Evolutionary conservation across 35 echinoderm and acorn worm genomes (phyloP).

Genomic region (Patiria miniata): DNA sequence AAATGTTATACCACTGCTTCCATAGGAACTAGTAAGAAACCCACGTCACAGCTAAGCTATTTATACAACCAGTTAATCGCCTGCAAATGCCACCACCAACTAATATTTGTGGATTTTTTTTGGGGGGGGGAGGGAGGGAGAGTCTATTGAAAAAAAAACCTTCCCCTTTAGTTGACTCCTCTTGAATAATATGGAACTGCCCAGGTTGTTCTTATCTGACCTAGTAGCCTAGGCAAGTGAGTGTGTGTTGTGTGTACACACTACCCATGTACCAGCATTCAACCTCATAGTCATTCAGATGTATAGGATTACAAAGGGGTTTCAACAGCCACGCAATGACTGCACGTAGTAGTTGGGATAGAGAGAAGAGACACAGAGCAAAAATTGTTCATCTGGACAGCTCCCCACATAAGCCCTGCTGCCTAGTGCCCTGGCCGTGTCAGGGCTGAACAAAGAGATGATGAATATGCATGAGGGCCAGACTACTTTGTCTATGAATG

Average conservation of each 20-base stretch:
- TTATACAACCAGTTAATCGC: neutral
- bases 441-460: conserved; percentile 2
- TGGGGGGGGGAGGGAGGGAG: too few species aligned
- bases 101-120: neutral
- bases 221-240: neutral
- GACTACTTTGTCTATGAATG: conserved; percentile 25
- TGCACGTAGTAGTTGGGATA: neutral
- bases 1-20: neutral
- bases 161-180: neutral
- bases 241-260: neutral
- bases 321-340: neutral
- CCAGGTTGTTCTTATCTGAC: neutral
- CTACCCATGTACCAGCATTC: neutral
- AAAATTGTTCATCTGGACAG: neutral
- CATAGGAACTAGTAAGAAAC: neutral
- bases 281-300: neutral
- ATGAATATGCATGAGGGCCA: conserved; percentile 19
- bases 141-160: too few species aligned
- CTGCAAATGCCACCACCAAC: neutral
- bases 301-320: conserved; percentile 1
- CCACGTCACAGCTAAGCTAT: neutral
- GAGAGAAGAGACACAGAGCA: neutral
- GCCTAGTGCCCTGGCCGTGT: too few species aligned
- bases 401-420: too few species aligned
- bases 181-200: neutral